Evolutionary conservation across 2,888 invertebrate species (phyloP).

Genomic region (Stenolophus ochropezus): DNA sequence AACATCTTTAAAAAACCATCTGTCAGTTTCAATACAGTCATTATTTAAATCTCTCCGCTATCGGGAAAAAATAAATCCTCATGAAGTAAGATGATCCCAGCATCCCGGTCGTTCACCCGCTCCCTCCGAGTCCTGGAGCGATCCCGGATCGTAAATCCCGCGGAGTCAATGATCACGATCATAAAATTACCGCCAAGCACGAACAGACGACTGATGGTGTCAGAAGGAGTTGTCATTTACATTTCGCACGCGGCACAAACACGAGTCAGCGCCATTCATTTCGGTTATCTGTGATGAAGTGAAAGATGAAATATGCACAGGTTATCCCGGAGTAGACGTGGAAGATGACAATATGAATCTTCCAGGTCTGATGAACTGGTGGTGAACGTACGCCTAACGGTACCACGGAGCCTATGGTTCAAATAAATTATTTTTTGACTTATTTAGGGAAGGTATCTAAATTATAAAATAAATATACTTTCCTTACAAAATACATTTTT

Average conservation of each 20-base stretch:
- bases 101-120: slow-evolving; percentile 40
- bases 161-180: slow-evolving; percentile 45
- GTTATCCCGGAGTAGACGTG: background rate
- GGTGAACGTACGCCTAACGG: no score
- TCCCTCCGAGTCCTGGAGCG: background rate
- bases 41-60: slow-evolving; percentile 48
- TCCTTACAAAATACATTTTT: no score
- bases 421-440: no score
- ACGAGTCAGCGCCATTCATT: slow-evolving; percentile 31
- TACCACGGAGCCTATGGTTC: no score
- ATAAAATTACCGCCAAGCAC: slow-evolving; percentile 31
- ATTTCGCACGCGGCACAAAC: slow-evolving; percentile 2
- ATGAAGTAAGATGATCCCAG: slow-evolving; percentile 24
- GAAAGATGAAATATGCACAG: background rate
- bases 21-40: slow-evolving; percentile 48
- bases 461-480: no score
- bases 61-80: slow-evolving; percentile 30
- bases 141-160: slow-evolving; percentile 37
- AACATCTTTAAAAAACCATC: slow-evolving; percentile 40
- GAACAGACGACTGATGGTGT: slow-evolving; percentile 15
- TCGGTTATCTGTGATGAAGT: background rate
- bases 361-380: no score
- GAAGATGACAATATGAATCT: background rate
- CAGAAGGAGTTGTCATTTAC: slow-evolving; percentile 24
- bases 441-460: no score